These are phyloP conservation scores for Sclerurus mexicanus DNA, from an alignment of 2,113 vertebrate species.

Conservation along the genomic window DNA sequence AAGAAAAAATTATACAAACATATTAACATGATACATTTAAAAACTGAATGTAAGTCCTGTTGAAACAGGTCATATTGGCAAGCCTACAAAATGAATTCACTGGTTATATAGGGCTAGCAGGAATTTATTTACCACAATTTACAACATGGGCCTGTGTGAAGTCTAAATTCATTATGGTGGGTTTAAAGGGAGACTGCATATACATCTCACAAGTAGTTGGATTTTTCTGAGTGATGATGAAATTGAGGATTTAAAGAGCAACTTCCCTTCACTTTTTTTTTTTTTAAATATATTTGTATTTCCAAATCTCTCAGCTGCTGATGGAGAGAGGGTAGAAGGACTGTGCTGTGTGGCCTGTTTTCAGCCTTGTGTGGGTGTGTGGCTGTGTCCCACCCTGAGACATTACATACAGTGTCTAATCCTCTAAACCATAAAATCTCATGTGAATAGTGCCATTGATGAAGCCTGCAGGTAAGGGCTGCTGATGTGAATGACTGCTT, in stretches of 20 bases:
- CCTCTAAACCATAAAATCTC: constrained; percentile 44
- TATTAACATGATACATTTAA: neutral
- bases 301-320: neutral
- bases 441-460: constrained; percentile 52
- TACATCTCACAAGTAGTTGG: neutral
- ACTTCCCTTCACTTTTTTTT: neutral
- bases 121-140: neutral
- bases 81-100: neutral
- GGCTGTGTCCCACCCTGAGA: neutral
- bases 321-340: neutral
- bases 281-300: neutral
- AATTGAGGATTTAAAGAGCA: neutral
- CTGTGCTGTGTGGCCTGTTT: neutral
- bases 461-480: neutral
- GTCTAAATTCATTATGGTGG: neutral
- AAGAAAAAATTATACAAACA: neutral
- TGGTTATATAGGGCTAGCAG: neutral
- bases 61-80: neutral
- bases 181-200: neutral
- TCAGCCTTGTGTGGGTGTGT: neutral
- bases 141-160: neutral
- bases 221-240: neutral
- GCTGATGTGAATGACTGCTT: constrained; percentile 4
- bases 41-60: neutral
- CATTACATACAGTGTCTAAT: constrained; percentile 57